phyloP scores from a whole-genome alignment of 2,888 invertebrate species.

The Gastrophysa polygoni region DNA sequence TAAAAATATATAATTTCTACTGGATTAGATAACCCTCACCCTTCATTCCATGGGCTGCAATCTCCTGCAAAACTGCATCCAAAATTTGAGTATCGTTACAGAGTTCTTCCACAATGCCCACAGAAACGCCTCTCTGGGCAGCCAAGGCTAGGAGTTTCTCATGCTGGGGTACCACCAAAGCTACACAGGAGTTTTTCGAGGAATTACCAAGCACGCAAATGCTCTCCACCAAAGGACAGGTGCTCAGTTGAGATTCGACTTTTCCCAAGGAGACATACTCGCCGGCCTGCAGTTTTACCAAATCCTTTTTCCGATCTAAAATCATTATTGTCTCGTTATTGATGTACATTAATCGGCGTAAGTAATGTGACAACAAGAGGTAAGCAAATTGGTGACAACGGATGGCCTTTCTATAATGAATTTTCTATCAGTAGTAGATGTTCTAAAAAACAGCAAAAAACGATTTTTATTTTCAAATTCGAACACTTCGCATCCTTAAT shows the following conservation, averaged over 20 bases:
- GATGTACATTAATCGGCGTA: too few relatives aligned
- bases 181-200: slow-evolving; percentile 81
- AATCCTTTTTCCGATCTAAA: slow-evolving; percentile 96
- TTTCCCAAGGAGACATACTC: slow-evolving; percentile 97
- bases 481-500: too few relatives aligned
- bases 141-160: slow-evolving; percentile 74
- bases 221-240: slow-evolving; percentile 92
- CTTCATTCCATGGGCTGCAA: slow-evolving; percentile 83
- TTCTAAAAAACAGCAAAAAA: too few relatives aligned
- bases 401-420: too few relatives aligned
- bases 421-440: too few relatives aligned
- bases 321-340: slow-evolving; percentile 22
- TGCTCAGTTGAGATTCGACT: slow-evolving; percentile 93
- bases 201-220: slow-evolving; percentile 95
- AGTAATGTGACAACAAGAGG: too few relatives aligned
- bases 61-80: slow-evolving; percentile 80
- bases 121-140: slow-evolving; percentile 65
- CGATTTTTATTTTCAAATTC: too few relatives aligned
- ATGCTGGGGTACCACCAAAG: slow-evolving; percentile 85
- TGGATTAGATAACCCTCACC: slow-evolving; percentile 67
- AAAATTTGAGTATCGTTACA: slow-evolving; percentile 75
- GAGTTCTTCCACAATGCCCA: slow-evolving; percentile 70
- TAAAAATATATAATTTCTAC: too few relatives aligned
- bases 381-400: too few relatives aligned
- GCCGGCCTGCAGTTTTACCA: slow-evolving; percentile 96